Base-by-base conservation (phyloP, 2,888 invertebrate genomes). In the Oscheius sp. region DNA sequence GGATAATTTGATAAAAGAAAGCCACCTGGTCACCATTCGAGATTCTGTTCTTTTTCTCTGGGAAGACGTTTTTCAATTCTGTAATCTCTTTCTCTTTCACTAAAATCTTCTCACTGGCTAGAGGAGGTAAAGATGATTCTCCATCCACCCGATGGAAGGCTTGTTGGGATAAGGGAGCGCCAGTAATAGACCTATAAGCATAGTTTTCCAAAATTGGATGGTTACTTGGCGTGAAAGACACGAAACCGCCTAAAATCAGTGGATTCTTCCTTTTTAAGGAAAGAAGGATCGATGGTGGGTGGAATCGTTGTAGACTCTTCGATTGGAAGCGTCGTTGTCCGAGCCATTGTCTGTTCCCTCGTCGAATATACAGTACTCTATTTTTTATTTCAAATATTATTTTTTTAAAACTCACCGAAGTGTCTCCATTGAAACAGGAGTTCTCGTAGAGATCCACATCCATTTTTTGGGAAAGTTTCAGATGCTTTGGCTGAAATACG, bases 401-500 rank as follows among this genome's bases (percentile, higher is more conserved):
- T 3, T 37, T 8, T 3, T 33, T 37, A 5, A 3, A 25, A 25
- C 23, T 23, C 15, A 34, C 37, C 57, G 27, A 27, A n/a, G 20
- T 20, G 23, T 29, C 15, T 10, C 27, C 57, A 15, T 39, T n/a
- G 23, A 48, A 50, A 31, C 64, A 64, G 10, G 25, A 8, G 23
- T 64, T 64, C 33, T 64, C 64, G 23, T 64, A 64, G 10, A 64
- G 25, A 23, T 64, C 64, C 20, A 64, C 50, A 29, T 64, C 48
- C 23, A 48, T 20, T 34, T 48, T 64, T 23, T 50, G 46, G 1
- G 64, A 64, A 3, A 45, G n/a, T 6, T 23, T 29, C 29, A 64
- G n/a, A 15, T 45, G 29, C n/a, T 46, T 48, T 34, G 31, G 33
- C 64, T 64, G 64, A 27, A 64, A 64, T 3, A 31, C 8, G 20